These are phyloP conservation scores for Cyanoderma ruficeps DNA, from an alignment of 2,113 vertebrate species.

Conservation along the genomic window DNA sequence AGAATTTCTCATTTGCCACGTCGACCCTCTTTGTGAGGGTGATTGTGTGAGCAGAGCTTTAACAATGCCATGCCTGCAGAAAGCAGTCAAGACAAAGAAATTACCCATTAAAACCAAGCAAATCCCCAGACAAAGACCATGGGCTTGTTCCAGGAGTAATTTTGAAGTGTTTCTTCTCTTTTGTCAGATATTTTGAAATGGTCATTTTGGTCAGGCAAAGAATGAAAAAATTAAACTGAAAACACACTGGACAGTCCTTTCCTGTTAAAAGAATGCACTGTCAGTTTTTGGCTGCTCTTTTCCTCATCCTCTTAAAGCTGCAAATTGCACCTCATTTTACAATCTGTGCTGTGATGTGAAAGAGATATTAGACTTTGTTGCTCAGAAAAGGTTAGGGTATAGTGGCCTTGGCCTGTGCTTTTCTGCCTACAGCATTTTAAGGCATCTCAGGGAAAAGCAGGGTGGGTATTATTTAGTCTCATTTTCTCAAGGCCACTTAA, in stretches of 20 bases:
- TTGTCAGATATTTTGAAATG: not conserved
- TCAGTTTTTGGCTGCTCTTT: slow-evolving; percentile 1
- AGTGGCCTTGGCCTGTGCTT: not conserved
- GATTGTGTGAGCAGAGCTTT: not conserved
- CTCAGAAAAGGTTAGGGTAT: slow-evolving; percentile 26
- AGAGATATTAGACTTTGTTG: slow-evolving; percentile 40
- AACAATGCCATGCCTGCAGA: not conserved
- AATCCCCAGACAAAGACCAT: not conserved
- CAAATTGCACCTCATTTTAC: slow-evolving; percentile 45
- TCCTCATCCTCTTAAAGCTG: slow-evolving; percentile 2
- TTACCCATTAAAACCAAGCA: not conserved
- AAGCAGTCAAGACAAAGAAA: not conserved
- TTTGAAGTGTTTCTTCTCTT: not conserved
- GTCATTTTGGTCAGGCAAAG: not conserved
- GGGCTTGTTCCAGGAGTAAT: not conserved
- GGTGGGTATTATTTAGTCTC: slow-evolving; percentile 39
- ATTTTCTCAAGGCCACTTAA: slow-evolving; percentile 54
- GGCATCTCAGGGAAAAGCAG: not conserved
- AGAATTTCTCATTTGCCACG: not conserved
- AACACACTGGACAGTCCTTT: not conserved
- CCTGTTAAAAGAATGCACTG: not conserved
- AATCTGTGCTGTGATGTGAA: slow-evolving; percentile 38
- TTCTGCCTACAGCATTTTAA: slow-evolving; percentile 20
- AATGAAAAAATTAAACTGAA: slow-evolving; percentile 10
- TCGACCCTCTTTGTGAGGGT: not conserved